These are phyloP conservation scores for Hassar affinis DNA, from an alignment of 2,113 vertebrate genomes.

Conservation along the genomic window DNA sequence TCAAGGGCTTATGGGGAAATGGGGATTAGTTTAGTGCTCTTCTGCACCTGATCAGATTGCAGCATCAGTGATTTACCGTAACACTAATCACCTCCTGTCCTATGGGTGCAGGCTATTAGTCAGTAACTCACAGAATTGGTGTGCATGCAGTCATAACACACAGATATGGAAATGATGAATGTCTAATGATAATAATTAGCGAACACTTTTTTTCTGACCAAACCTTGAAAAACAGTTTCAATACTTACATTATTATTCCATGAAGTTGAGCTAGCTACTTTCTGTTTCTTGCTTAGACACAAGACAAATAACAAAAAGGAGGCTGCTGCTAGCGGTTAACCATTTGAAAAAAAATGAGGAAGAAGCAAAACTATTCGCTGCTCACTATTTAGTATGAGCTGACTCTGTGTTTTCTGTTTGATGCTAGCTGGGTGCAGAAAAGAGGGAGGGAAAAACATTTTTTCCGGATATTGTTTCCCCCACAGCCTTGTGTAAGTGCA, in stretches of 20 bases:
- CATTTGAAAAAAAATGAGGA: not conserved
- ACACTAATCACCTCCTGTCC: not conserved
- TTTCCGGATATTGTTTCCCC: too few relatives aligned
- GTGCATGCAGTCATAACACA: not conserved
- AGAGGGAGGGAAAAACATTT: too few relatives aligned
- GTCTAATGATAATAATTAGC: not conserved
- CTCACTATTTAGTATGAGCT: not conserved
- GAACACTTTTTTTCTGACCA: not conserved
- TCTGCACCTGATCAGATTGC: slow-evolving; percentile 19
- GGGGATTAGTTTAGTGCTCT: slow-evolving; percentile 36
- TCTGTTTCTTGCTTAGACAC: not conserved
- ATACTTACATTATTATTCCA: not conserved
- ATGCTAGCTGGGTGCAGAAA: too few relatives aligned
- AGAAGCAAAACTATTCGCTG: not conserved
- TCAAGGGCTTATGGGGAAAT: slow-evolving; percentile 34
- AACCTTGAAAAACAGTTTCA: not conserved
- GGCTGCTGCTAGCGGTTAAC: not conserved
- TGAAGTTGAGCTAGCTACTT: not conserved
- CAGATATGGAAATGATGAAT: not conserved
- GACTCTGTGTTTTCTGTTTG: not conserved
- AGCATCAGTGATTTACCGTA: slow-evolving; percentile 15
- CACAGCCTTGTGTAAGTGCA: too few relatives aligned
- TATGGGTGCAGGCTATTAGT: slow-evolving; percentile 10
- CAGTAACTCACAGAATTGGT: not conserved
- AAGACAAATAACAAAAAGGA: not conserved